phyloP scores from a whole-genome alignment of 2,797 vertebrate species.

The Myoxocephalus aenaeus region DNA sequence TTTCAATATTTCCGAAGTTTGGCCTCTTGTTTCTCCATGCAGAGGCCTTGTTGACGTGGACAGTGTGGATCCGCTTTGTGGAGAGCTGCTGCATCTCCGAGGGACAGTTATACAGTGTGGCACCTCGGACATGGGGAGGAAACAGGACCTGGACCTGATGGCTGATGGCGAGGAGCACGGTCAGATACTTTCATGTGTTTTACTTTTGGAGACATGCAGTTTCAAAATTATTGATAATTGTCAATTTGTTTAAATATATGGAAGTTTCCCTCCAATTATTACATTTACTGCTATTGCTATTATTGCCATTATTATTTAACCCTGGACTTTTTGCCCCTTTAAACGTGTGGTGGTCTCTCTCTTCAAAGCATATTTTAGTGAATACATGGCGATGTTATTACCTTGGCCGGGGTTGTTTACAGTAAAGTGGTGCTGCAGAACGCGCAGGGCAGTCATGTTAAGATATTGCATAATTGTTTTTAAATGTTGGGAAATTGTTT shows the following conservation, averaged over 20 bases:
- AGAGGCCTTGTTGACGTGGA: slow-evolving; percentile 75
- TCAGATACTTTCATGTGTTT: slow-evolving; percentile 54
- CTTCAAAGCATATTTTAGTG: background rate
- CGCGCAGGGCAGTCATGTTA: background rate
- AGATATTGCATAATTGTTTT: background rate
- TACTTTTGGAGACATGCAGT: background rate
- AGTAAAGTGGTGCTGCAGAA: background rate
- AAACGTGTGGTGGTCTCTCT: fast-evolving
- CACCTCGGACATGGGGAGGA: slow-evolving; percentile 60
- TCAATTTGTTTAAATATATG: background rate
- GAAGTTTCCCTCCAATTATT: background rate
- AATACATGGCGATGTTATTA: background rate
- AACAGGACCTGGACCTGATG: slow-evolving; percentile 61
- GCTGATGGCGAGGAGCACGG: slow-evolving; percentile 59
- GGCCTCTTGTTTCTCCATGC: slow-evolving; percentile 72
- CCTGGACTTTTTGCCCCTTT: background rate
- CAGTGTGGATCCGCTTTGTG: slow-evolving; percentile 64
- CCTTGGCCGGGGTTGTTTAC: slow-evolving; percentile 1
- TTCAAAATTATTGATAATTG: background rate
- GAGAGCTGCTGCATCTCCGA: slow-evolving; percentile 62
- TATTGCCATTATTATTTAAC: background rate
- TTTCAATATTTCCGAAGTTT: slow-evolving; percentile 81
- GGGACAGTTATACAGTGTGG: slow-evolving; percentile 61
- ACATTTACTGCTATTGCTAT: background rate
- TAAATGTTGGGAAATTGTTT: slow-evolving; percentile 6